A percentile compares a stretch with the other conserved stretches of the same genome.
Conservation (phyloP, 2,888 invertebrate genomes). For the Glaucopsyche alexis region DNA sequence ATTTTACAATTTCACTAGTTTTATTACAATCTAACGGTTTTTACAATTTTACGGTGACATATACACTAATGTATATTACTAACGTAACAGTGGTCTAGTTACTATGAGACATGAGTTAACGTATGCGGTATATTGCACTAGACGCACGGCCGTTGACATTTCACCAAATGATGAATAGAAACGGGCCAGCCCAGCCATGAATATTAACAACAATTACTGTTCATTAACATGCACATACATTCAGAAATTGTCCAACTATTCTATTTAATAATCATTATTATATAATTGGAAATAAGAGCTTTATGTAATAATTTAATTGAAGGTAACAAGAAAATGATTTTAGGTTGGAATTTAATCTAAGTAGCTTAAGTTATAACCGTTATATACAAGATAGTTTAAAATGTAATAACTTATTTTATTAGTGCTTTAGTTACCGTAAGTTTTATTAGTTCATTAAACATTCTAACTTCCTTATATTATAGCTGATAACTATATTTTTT, state of each 20-base stretch:
- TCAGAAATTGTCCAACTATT: neutral
- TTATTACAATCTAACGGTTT: no score
- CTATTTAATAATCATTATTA: neutral
- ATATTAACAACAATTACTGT: slow-evolving; percentile 24
- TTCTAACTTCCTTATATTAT: no score
- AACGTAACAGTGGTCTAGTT: neutral
- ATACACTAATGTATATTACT: no score
- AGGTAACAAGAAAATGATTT: neutral
- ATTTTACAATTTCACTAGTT: no score
- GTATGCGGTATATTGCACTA: neutral
- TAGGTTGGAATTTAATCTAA: no score
- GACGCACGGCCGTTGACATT: slow-evolving; percentile 26
- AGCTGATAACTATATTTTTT: no score
- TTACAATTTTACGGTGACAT: no score
- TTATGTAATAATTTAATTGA: neutral
- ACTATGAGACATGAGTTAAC: slow-evolving; percentile 1
- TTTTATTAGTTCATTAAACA: no score
- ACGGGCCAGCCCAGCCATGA: slow-evolving; percentile 23
- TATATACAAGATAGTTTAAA: no score
- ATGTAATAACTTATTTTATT: no score
- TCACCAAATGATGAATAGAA: slow-evolving; percentile 28
- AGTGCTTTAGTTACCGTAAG: no score
- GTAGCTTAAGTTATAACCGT: no score
- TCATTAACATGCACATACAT: slow-evolving; percentile 3
- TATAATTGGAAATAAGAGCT: neutral